phyloP scores from a whole-genome alignment of 2,888 invertebrate species.

The Drosophila limbata region DNA sequence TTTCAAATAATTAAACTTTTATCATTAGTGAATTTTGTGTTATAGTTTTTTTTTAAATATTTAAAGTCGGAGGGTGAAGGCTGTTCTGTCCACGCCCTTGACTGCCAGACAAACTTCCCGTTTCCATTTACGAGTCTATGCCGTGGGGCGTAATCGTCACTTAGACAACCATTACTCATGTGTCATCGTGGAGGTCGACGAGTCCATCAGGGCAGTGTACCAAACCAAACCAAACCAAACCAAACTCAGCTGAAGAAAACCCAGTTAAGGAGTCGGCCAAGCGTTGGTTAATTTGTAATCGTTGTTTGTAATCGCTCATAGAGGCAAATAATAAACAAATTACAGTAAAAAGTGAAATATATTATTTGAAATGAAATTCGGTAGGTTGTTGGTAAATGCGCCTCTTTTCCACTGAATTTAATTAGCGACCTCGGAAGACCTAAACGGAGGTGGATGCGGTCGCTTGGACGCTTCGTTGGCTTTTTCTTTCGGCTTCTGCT shows the following conservation, averaged over 20 bases:
- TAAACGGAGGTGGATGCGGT: slow-evolving; percentile 81
- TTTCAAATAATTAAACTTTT: too few species aligned
- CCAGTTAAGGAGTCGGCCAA: slow-evolving; percentile 27
- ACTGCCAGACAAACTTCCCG: slow-evolving; percentile 2
- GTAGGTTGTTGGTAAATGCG: slow-evolving; percentile 63
- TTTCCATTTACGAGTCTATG: background rate
- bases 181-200: slow-evolving; percentile 59
- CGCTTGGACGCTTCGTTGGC: slow-evolving; percentile 80
- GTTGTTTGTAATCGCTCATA: slow-evolving; percentile 14
- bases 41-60: background rate
- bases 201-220: slow-evolving; percentile 58
- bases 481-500: slow-evolving; percentile 28
- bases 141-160: slow-evolving; percentile 58
- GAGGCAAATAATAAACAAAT: slow-evolving; percentile 55
- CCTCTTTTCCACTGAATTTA: slow-evolving; percentile 80
- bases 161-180: slow-evolving; percentile 74
- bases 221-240: slow-evolving; percentile 8
- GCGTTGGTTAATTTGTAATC: slow-evolving; percentile 30
- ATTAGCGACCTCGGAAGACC: slow-evolving; percentile 67
- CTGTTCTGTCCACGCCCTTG: background rate
- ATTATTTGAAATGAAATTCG: slow-evolving; percentile 26
- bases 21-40: background rate
- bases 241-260: slow-evolving; percentile 3
- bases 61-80: background rate
- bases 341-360: slow-evolving; percentile 38